Base-by-base conservation (phyloP, 2,113 vertebrate species). In the Theristicus caerulescens region DNA sequence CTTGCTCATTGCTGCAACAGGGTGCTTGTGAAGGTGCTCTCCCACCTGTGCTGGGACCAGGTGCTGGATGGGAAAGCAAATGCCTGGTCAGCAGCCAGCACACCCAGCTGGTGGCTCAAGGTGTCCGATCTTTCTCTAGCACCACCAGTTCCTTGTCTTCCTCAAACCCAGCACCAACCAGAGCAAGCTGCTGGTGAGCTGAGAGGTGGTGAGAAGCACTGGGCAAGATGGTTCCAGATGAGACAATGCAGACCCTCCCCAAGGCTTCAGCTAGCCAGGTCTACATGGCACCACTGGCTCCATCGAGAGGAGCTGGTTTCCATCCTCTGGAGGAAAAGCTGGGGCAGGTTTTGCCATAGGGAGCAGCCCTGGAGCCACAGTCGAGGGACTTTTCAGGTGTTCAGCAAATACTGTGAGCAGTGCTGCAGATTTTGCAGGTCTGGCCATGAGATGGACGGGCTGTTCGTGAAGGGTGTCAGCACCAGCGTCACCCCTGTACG, bases 31-130 rank as follows among this genome's bases (percentile, higher is more conserved):
- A 66, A 71, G 38, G 9, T 2, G 1, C n/a, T 52, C 5, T 74
- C 36, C n/a, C 24, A 74, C 0, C 38, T 0, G 0, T 29, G 34
- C 58, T 59, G 38, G 58, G 31, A 27, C 6, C 0, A 0, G 29
- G 22, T 0, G 0, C 36, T 81, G 82, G n/a, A 47, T 42, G 72
- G 69, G 32, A 81, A 81, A 32, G 38, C 0, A 0, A 62, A 52
- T 0, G 0, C 20, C 61, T 26, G 36, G 6, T 55, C 51, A 52
- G 85, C 66, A 82, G 55, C 55, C 65, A 65, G 49, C 42, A 31
- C 1, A 2, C 31, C 38, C 59, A 65, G 71, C 49, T 44, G 70
- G 7, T 24, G 58, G 62, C 76, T 62, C 8, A 1, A 49, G 47
- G 47, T 32, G 24, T 82, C 42, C 3, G 1, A 1, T 22, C 42